Percentiles rank a stretch among this genome's conserved stretches.
Conservation (phyloP, 2,113 vertebrate species). For the Rhadina sibilatrix region DNA sequence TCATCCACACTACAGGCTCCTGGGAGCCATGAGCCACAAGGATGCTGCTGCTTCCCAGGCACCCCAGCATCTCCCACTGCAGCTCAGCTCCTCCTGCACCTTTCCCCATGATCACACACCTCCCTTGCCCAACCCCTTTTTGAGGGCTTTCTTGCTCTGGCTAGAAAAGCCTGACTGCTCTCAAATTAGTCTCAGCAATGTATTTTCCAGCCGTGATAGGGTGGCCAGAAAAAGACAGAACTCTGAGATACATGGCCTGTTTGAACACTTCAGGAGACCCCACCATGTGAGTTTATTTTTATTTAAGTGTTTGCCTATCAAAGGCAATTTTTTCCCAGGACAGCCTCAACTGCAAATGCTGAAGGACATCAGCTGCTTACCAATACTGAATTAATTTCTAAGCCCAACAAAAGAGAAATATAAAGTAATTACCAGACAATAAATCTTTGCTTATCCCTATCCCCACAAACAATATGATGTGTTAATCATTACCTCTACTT, state of each 20-base stretch:
- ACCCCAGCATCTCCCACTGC: not conserved
- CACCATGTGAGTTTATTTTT: not conserved
- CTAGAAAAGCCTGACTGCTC: not conserved
- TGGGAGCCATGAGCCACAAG: rapidly evolving
- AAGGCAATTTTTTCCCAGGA: not conserved
- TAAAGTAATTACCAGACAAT: not conserved
- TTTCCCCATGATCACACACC: not conserved
- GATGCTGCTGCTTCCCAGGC: rapidly evolving
- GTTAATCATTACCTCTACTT: not conserved
- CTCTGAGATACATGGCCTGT: not conserved
- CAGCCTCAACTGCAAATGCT: not conserved
- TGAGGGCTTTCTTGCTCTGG: not conserved
- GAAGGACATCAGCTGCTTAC: not conserved
- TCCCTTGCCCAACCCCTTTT: not conserved
- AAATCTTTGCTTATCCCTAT: not conserved
- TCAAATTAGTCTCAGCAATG: not conserved
- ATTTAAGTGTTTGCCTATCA: not conserved
- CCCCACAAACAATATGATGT: not conserved
- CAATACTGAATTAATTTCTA: not conserved
- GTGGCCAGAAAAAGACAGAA: not conserved
- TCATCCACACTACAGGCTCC: not conserved
- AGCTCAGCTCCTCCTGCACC: not conserved
- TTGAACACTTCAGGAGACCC: not conserved
- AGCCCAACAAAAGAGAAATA: not conserved
- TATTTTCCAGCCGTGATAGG: not conserved